These are phyloP conservation scores for Ips typographus DNA, from an alignment of 1,140 invertebrate genomes.

Conservation along the genomic window DNA sequence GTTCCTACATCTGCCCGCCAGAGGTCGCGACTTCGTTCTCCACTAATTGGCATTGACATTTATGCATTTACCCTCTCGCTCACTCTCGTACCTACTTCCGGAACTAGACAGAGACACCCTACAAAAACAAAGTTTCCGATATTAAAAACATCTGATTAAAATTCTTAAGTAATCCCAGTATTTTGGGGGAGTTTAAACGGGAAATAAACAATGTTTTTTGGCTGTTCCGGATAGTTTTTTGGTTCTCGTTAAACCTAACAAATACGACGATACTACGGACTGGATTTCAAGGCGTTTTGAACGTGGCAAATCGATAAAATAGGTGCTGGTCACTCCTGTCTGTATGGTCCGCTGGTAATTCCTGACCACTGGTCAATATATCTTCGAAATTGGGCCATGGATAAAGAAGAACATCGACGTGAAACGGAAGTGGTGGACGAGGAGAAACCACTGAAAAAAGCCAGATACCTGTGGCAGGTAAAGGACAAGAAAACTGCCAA, in stretches of 20 bases:
- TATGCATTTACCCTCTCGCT: no score
- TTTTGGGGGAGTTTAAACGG: slow-evolving; percentile 7
- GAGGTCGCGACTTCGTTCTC: no score
- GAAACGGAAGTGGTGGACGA: slow-evolving; percentile 40
- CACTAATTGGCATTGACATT: no score
- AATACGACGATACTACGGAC: not conserved
- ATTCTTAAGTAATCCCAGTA: slow-evolving; percentile 25
- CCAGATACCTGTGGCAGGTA: slow-evolving; percentile 65
- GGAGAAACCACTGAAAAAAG: slow-evolving; percentile 62
- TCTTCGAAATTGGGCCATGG: not conserved
- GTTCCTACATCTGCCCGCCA: no score
- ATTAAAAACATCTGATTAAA: slow-evolving; percentile 36
- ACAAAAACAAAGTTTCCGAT: not conserved
- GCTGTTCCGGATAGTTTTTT: not conserved
- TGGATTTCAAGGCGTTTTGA: slow-evolving; percentile 4
- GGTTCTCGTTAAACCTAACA: not conserved
- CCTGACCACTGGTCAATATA: slow-evolving; percentile 32
- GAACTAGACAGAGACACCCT: no score
- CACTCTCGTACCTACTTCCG: no score
- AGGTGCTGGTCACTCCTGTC: slow-evolving; percentile 24
- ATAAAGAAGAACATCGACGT: slow-evolving; percentile 27
- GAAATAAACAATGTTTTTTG: not conserved
- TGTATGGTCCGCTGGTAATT: slow-evolving; percentile 15
- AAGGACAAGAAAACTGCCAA: slow-evolving; percentile 58
- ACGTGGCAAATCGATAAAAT: slow-evolving; percentile 33